Evolutionary conservation across 1,140 invertebrate species (phyloP), one percentile per base, ranked within the genome.

Genomic region (Tetranychus urticae): DNA sequence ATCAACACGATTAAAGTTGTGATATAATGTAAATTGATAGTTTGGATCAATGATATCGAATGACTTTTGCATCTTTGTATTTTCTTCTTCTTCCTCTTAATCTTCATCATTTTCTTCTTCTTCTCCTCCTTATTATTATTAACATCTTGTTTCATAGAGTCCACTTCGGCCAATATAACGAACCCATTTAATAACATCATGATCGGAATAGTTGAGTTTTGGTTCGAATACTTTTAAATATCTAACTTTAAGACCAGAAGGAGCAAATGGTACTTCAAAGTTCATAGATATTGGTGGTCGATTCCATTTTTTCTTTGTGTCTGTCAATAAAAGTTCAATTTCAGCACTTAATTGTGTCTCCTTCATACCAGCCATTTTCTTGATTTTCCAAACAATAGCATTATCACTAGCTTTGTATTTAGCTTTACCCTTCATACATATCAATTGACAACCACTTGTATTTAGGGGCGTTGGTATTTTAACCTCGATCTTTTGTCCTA

Each of bases 161-260:
- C 96, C 96, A 74, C 90, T 97, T 66, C 91, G 82, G 14, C 96
- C 96, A 70, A 99, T 99, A 74, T 99, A 99, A 52, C 96, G 81
- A 34, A 99, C 96, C 96, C 96, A 99, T 83, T 99, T 99, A 69
- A 99, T 97, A 65, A 99, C 96, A 75, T 98, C 96, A 68, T 98
- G 93, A 72, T 99, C 96, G 37, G 92, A 97, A 74, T 99, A 99
- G 77, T 99, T 99, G 60, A 99, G 77, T 73, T 99, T 99, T 0
- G 93, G 87, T 73, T 99, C 96, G 68, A 99, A 99, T 52, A 99
- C 96, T 76, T 99, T 99, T 68, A 99, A 75, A 73, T 98, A 99
- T 7, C 96, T 83, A 55, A 99, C 96, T 78, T 96, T 81, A 70
- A 99, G 97, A 13, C 96, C 96, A 63, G 94, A 98, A 10, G 96